A percentile compares a stretch with the other conserved stretches of the same genome.
Evolutionary conservation across 2,113 vertebrate genomes (phyloP).

Genomic region (Phyllostomus discolor): DNA sequence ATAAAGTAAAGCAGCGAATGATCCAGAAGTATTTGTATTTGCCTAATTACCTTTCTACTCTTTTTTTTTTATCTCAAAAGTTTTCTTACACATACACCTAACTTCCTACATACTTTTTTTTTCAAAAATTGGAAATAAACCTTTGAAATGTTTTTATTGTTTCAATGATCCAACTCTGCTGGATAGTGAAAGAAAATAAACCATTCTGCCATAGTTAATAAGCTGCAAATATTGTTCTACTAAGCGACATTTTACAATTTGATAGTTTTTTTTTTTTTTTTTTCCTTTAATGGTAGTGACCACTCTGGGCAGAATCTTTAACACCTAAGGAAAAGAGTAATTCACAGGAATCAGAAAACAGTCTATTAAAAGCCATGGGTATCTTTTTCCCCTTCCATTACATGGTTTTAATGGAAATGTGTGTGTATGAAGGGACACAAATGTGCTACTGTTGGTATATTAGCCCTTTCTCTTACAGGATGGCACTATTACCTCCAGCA

Average conservation of each 20-base stretch:
- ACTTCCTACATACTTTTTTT: background rate
- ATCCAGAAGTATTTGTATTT: constrained; percentile 48
- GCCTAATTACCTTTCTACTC: background rate
- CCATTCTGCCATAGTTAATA: background rate
- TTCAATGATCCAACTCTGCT: background rate
- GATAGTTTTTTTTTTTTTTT: background rate
- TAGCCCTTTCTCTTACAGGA: background rate
- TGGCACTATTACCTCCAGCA: background rate
- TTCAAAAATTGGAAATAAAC: background rate
- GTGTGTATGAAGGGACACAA: background rate
- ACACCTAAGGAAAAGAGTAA: background rate
- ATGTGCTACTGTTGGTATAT: background rate
- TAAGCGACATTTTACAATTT: background rate
- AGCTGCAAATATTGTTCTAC: background rate
- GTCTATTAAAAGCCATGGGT: background rate
- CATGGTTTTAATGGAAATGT: background rate
- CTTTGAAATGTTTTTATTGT: background rate
- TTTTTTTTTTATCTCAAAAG: background rate
- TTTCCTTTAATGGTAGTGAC: background rate
- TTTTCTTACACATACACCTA: background rate
- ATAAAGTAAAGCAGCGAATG: constrained; percentile 40
- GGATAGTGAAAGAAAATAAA: background rate
- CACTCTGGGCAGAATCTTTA: background rate
- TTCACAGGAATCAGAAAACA: background rate
- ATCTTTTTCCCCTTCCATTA: background rate